Evolutionary conservation across 2,797 vertebrate genomes (phyloP).

Genomic region (Bovichtus variegatus): DNA sequence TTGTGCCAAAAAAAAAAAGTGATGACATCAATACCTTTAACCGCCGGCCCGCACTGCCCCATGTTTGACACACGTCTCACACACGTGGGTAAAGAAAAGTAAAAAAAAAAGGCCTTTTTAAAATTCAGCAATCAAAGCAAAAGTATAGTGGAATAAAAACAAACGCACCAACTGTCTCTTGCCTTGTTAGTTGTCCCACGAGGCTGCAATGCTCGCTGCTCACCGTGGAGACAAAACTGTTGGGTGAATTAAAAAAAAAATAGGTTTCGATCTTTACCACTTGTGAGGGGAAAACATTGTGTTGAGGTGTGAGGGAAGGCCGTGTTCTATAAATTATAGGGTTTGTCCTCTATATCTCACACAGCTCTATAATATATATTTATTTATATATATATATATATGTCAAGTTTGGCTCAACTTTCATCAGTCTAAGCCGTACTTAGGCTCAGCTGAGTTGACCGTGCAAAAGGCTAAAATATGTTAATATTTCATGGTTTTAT

Average conservation of each 20-base stretch:
- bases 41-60: neutral
- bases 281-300: too few species aligned
- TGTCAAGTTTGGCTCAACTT: constrained; percentile 12
- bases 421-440: neutral
- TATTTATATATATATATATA: too few species aligned
- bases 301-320: constrained; percentile 16
- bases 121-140: constrained; percentile 47
- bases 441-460: neutral
- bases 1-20: constrained; percentile 5
- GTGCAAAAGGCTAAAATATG: neutral
- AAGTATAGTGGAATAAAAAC: constrained; percentile 13
- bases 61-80: neutral
- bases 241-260: constrained; percentile 31
- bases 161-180: constrained; percentile 8
- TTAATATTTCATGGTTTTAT: neutral
- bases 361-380: constrained; percentile 6
- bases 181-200: constrained; percentile 38
- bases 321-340: constrained; percentile 10
- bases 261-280: constrained; percentile 31
- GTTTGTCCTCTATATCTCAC: constrained; percentile 1
- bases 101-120: too few species aligned
- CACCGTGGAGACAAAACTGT: constrained; percentile 18
- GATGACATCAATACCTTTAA: constrained; percentile 12
- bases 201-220: constrained; percentile 44
- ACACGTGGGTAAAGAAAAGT: constrained; percentile 30